Conservation (phyloP, 2,113 vertebrate genomes). For the Myiozetetes cayanensis region DNA sequence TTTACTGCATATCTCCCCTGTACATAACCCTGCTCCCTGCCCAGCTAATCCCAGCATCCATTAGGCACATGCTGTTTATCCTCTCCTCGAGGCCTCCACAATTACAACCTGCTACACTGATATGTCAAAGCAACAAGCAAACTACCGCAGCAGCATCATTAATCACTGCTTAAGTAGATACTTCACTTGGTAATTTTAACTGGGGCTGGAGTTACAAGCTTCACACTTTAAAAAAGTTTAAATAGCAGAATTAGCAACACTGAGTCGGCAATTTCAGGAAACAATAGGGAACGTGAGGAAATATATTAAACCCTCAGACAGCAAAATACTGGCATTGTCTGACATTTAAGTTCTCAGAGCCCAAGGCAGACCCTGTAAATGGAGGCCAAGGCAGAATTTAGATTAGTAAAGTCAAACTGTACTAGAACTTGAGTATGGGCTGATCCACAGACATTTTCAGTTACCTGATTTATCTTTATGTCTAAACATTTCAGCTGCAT, state of each 20-base stretch:
- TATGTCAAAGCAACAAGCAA: not conserved
- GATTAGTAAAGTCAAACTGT: not conserved
- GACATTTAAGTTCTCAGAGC: not conserved
- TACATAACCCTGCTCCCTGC: not conserved
- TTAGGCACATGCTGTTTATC: not conserved
- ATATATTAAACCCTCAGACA: not conserved
- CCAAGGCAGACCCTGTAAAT: not conserved
- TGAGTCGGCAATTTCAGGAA: not conserved
- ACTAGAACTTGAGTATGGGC: not conserved
- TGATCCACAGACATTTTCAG: not conserved
- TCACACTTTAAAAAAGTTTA: not conserved
- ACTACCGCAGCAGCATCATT: not conserved
- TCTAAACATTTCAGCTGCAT: slow-evolving; percentile 21
- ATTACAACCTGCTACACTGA: not conserved
- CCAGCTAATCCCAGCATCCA: not conserved
- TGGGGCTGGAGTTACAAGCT: not conserved
- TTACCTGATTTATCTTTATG: not conserved
- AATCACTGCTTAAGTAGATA: not conserved
- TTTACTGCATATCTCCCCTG: not conserved
- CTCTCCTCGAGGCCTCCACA: not conserved
- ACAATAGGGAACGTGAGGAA: not conserved
- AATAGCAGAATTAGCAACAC: not conserved
- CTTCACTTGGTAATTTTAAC: not conserved
- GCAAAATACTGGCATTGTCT: not conserved
- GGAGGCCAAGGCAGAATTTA: not conserved